Evolutionary conservation across 2,113 vertebrate genomes (phyloP).

Genomic region (Grammomys dolichurus): DNA sequence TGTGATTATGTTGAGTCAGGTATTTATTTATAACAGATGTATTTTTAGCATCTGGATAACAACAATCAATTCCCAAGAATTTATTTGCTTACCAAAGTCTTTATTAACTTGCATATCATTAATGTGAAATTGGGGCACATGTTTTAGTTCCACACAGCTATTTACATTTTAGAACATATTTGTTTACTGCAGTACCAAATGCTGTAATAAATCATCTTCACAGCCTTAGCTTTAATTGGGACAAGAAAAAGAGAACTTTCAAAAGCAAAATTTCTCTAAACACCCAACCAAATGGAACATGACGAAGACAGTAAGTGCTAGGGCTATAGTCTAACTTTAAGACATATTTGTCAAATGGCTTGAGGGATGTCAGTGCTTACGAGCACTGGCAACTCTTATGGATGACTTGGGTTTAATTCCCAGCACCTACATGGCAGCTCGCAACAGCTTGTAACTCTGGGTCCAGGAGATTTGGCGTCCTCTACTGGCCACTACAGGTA

Average conservation of each 20-base stretch:
- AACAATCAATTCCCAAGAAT: conserved; percentile 31
- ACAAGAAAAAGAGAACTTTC: conserved; percentile 59
- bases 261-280: conserved; percentile 39
- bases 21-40: conserved; percentile 51
- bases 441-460: background rate
- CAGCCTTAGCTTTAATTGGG: conserved; percentile 42
- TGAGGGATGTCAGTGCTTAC: background rate
- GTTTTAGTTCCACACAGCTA: conserved; percentile 56
- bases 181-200: conserved; percentile 55
- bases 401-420: background rate
- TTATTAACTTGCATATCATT: conserved; percentile 60
- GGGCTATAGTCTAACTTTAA: conserved; percentile 40
- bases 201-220: conserved; percentile 39
- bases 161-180: conserved; percentile 63
- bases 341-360: background rate
- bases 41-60: conserved; percentile 60
- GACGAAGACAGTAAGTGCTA: background rate
- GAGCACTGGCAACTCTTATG: background rate
- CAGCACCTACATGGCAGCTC: background rate
- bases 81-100: conserved; percentile 53
- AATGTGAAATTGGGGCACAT: conserved; percentile 5
- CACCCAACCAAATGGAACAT: conserved; percentile 9
- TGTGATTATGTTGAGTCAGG: conserved; percentile 31
- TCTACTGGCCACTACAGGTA: background rate
- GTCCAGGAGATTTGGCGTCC: background rate